phyloP scores from a whole-genome alignment of 1,140 invertebrate genomes.

The Leptonema lineaticorne region DNA sequence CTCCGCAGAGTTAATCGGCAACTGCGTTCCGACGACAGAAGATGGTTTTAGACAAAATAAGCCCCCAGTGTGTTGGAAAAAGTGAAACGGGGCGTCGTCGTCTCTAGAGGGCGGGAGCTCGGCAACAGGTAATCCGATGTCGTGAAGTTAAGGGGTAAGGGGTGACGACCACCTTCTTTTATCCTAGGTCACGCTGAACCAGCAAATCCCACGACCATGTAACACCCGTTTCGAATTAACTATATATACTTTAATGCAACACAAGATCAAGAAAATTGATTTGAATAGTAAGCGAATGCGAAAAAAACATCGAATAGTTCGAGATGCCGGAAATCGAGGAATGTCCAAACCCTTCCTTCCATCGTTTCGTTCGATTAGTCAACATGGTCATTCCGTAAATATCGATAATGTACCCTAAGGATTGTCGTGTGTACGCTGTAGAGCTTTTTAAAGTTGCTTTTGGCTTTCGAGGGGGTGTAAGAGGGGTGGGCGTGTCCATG shows the following conservation, averaged over 20 bases:
- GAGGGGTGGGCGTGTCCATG: slow-evolving; percentile 39
- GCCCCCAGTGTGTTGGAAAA: no score
- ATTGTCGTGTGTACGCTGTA: background rate
- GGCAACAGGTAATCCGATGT: slow-evolving; percentile 33
- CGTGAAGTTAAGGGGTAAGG: background rate
- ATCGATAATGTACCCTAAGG: background rate
- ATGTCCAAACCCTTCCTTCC: no score
- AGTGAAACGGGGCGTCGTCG: background rate
- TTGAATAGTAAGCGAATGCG: no score
- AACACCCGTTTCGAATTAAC: no score
- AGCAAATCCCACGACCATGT: background rate
- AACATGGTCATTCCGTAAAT: background rate
- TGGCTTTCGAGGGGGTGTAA: background rate
- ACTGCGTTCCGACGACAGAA: no score
- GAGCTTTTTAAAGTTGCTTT: background rate
- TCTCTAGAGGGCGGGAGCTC: slow-evolving; percentile 1
- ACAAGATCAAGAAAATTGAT: no score
- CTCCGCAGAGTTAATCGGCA: no score
- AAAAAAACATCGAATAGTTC: background rate
- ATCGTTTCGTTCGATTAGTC: background rate
- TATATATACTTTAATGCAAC: no score
- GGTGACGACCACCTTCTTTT: background rate
- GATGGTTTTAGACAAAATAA: no score
- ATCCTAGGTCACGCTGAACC: slow-evolving; percentile 16
- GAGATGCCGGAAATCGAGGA: no score